Evolutionary conservation across 2,888 invertebrate species (phyloP).

Genomic region (Dicyrtomina minuta): DNA sequence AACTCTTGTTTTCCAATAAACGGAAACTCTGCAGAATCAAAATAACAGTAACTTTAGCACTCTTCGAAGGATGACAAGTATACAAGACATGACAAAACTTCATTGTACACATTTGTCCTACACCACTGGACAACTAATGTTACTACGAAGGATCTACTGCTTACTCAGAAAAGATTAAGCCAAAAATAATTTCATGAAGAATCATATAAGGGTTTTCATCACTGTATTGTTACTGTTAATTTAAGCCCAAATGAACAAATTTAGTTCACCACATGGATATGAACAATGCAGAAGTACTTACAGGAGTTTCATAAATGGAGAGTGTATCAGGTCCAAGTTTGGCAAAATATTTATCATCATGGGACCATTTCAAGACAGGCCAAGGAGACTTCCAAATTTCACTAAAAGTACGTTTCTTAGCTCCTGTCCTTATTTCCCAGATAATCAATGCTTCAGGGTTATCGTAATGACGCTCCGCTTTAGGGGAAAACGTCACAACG

Average conservation of each 20-base stretch:
- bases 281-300: constrained; percentile 56
- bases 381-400: constrained; percentile 74
- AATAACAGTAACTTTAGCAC: neutral
- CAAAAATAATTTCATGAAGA: too few relatives aligned
- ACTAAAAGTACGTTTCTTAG: constrained; percentile 86
- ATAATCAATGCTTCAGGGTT: constrained; percentile 80
- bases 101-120: too few relatives aligned
- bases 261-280: neutral
- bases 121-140: too few relatives aligned
- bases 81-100: too few relatives aligned
- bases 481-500: constrained; percentile 89
- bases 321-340: constrained; percentile 79
- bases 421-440: constrained; percentile 95
- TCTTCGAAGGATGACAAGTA: too few relatives aligned
- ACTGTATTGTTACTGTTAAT: too few relatives aligned
- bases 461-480: constrained; percentile 62
- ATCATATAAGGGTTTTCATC: too few relatives aligned
- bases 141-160: too few relatives aligned
- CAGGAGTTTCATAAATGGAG: constrained; percentile 93
- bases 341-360: constrained; percentile 93
- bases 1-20: constrained; percentile 88
- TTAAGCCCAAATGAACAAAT: too few relatives aligned
- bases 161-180: too few relatives aligned
- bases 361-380: constrained; percentile 97
- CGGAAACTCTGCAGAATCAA: constrained; percentile 72